phyloP scores from a whole-genome alignment of 2,888 invertebrate species.

The Drosophila ustulata region DNA sequence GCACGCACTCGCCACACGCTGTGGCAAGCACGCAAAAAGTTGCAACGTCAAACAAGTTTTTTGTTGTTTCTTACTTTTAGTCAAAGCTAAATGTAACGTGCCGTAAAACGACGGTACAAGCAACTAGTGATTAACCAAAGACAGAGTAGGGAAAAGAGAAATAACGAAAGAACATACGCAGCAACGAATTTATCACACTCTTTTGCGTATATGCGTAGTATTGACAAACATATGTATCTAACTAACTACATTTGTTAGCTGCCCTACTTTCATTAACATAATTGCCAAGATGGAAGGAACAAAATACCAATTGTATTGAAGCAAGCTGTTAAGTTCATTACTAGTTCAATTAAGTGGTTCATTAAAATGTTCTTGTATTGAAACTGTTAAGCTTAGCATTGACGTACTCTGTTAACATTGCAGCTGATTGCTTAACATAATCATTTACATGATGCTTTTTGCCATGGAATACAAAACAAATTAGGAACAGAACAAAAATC shows the following conservation, averaged over 20 bases:
- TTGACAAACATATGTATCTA: no score
- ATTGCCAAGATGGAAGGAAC: no score
- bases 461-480: background rate
- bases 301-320: no score
- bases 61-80: slow-evolving; percentile 44
- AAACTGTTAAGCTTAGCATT: background rate
- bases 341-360: no score
- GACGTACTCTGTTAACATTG: background rate
- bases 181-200: background rate
- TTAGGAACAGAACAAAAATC: background rate
- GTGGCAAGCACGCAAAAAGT: slow-evolving; percentile 62
- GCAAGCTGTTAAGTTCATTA: no score
- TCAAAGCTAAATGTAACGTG: slow-evolving; percentile 63
- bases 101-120: slow-evolving; percentile 57
- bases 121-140: slow-evolving; percentile 36
- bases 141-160: background rate
- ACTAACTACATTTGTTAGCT: no score
- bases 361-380: background rate
- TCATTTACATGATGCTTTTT: background rate
- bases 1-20: slow-evolving; percentile 73
- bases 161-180: background rate
- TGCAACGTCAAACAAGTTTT: slow-evolving; percentile 65
- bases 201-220: background rate
- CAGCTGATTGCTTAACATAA: background rate
- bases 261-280: no score